Base-by-base conservation (phyloP, 2,113 vertebrate genomes). In the Pteropus alecto region DNA sequence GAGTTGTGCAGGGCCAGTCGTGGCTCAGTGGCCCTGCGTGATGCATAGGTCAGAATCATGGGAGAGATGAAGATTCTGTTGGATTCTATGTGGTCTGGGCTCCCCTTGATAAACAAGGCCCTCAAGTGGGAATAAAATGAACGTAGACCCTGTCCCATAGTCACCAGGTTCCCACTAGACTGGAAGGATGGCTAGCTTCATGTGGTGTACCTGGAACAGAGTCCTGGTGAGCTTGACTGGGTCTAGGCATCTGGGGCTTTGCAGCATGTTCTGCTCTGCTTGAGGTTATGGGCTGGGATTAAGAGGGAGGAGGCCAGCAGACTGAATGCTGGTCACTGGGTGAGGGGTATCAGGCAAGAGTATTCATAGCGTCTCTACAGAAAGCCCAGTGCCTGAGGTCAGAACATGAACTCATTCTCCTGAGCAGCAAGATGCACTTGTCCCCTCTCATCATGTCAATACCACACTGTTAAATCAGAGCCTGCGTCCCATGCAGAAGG, bases 401-500 rank as follows among this genome's bases (percentile, higher is more conserved):
- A 83, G 41, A 82, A 82, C 51, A 26, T 15, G 33, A 61, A 4
- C 51, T 43, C 30, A 5, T 41, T 92, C 4, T 58, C 63, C 71
- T 24, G 14, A 60, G 54, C 83, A 60, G 68, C 28, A 16, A 58
- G 77, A 76, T 33, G 14, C 15, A 8, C 16, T 26, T 41, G 38
- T 71, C 61, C 33, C 6, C 9, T 16, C 76, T 30, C 41, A 8
- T 48, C 21, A 8, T 2, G 3, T 3, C 4, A 26, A 46, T 16
- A 30, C 2, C 0, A 0, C 21, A 9, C 41, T 56, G 46, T 67
- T 28, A 71, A 22, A 18, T 74, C 33, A 12, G 90, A 41, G 86
- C 15, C 2, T 35, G 10, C 18, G 21, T 30, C 2, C 33, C 30
- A 13, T 2, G 9, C 0, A 0, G 28, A 21, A 71, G n/a, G 33